These are phyloP conservation scores for Sphaerophoria taeniata DNA, from an alignment of 2,888 invertebrate species.

Conservation along the genomic window DNA sequence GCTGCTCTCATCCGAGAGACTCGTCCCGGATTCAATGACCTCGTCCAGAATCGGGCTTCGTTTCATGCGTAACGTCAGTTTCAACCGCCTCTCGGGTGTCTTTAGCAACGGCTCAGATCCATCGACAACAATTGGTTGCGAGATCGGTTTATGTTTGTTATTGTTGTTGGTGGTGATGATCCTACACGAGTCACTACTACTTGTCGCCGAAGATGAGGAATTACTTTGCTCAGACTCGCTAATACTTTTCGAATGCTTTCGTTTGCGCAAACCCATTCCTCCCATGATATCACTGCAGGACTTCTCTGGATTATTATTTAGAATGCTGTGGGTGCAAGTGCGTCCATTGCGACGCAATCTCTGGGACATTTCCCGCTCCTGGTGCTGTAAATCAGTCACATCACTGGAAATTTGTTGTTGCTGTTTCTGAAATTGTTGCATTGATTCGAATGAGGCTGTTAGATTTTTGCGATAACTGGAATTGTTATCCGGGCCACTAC, in stretches of 20 bases:
- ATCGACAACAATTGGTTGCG: slow-evolving; percentile 16
- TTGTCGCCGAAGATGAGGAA: slow-evolving; percentile 47
- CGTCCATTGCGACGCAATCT: slow-evolving; percentile 63
- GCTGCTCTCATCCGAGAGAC: slow-evolving; percentile 85
- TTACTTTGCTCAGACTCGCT: slow-evolving; percentile 65
- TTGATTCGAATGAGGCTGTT: slow-evolving; percentile 79
- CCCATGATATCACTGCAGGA: background rate
- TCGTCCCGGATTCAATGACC: slow-evolving; percentile 91
- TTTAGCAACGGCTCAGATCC: slow-evolving; percentile 79
- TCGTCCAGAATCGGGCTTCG: slow-evolving; percentile 93
- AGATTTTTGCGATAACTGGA: slow-evolving; percentile 81
- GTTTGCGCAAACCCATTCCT: slow-evolving; percentile 39
- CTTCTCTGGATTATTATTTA: slow-evolving; percentile 38
- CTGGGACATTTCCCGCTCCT: slow-evolving; percentile 31
- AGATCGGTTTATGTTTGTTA: slow-evolving; percentile 18
- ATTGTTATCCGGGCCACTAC: slow-evolving; percentile 72
- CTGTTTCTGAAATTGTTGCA: slow-evolving; percentile 47
- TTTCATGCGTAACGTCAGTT: slow-evolving; percentile 93
- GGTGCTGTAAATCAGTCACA: slow-evolving; percentile 14
- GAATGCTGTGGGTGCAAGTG: slow-evolving; percentile 37
- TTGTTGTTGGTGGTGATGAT: background rate
- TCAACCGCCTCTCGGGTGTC: slow-evolving; percentile 85
- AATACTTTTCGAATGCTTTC: slow-evolving; percentile 68
- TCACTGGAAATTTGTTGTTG: slow-evolving; percentile 17
- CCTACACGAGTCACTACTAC: slow-evolving; percentile 12